A percentile compares a stretch with the other conserved stretches of the same genome.
Conservation (phyloP, 2,888 invertebrate species). For the Operophtera brumata region DNA sequence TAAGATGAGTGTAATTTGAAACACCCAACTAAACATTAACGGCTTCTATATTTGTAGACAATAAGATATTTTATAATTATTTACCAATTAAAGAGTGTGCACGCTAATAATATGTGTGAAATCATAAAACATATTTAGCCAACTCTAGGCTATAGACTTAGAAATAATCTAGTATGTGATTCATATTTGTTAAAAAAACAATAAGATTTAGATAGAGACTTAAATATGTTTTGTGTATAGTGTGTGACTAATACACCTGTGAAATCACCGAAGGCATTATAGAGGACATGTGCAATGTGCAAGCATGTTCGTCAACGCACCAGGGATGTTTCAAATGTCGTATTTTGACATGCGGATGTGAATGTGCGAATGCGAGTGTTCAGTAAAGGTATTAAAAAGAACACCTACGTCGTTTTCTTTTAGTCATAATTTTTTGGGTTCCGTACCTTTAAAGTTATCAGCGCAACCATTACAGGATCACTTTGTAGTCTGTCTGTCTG, state of each 20-base stretch:
- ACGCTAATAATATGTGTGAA: slow-evolving; percentile 7
- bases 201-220: not conserved
- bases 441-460: too few relatives aligned
- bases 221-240: slow-evolving; percentile 9
- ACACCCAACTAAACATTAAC: not conserved
- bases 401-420: too few relatives aligned
- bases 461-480: too few relatives aligned
- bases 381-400: too few relatives aligned
- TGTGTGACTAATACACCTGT: slow-evolving; percentile 45
- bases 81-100: slow-evolving; percentile 5
- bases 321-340: too few relatives aligned
- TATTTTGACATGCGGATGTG: too few relatives aligned
- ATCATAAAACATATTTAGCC: slow-evolving; percentile 7
- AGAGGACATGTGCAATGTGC: slow-evolving; percentile 27
- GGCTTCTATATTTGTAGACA: slow-evolving; percentile 6
- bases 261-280: slow-evolving; percentile 26
- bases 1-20: not conserved
- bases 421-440: too few relatives aligned
- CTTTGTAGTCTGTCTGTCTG: too few relatives aligned
- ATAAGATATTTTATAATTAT: not conserved
- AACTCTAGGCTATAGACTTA: too few relatives aligned
- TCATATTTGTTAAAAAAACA: not conserved
- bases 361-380: too few relatives aligned
- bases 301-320: too few relatives aligned
- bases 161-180: too few relatives aligned